Evolutionary conservation across 1,140 invertebrate species (phyloP), one percentile per base, ranked within the genome.

Genomic region (Eubasilissa regina): DNA sequence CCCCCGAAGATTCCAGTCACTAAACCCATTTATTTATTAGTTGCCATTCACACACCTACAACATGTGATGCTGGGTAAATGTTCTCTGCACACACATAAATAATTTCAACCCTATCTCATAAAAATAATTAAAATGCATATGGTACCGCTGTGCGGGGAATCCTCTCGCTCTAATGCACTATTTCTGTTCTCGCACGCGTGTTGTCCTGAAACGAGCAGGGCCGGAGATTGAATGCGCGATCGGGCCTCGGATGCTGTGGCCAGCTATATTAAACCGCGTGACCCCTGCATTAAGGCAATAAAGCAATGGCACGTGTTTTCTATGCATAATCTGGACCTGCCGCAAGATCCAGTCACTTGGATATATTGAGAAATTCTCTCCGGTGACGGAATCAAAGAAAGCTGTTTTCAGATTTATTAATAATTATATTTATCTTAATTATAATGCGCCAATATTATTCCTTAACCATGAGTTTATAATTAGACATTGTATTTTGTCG

Each of bases 111-210:
- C 81, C 81, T 78, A 82, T 80, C 78, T 82, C 75, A 75, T 82
- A 80, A 82, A 82, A 82, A 82, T 82, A 80, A 82, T 82, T 82
- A 78, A 77, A 80, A 82, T 82, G 78, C 78, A 80, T 56, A 80
- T 80, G 78, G 81, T 72, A 73, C 56, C 70, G 53, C 53, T 75
- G 74, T 68, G n/a, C 43, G 44, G 73, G 75, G 66, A 75, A 81
- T 75, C 56, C 60, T 68, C 53, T 58, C 21, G 78, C 74, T 64
- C 58, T 80, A 82, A 82, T 80, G 78, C 81, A 78, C 81, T 82
- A 82, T 80, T 82, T 82, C 70, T 75, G 78, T 78, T 73, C 48
- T 6, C 43, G 53, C 19, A 47, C 72, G 79, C 75, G 64, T 77
- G 79, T 80, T 81, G 68, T 73, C 47, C 51, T 81, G 75, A 62